Percentiles rank a stretch among this genome's conserved stretches.
These are phyloP conservation scores for Lophotriccus pileatus DNA, from an alignment of 2,797 vertebrate genomes.

Conservation along the genomic window DNA sequence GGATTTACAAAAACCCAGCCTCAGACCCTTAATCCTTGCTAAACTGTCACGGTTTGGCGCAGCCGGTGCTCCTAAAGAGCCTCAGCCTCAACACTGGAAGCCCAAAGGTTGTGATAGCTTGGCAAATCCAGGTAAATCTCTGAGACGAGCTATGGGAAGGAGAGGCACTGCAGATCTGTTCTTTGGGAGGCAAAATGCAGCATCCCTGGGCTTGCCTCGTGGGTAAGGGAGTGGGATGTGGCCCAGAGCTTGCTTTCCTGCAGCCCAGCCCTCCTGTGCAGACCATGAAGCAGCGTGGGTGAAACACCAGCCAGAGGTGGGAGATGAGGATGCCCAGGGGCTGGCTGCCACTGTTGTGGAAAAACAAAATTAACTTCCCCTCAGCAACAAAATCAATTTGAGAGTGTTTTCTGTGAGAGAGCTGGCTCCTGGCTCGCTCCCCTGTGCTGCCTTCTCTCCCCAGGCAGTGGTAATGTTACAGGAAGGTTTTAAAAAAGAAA, in stretches of 20 bases:
- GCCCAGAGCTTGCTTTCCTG: neutral
- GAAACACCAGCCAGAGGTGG: neutral
- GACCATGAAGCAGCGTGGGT: neutral
- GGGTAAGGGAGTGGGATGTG: neutral
- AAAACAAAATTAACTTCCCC: neutral
- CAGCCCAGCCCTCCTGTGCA: neutral
- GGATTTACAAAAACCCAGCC: neutral
- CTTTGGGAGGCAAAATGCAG: neutral
- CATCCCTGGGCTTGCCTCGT: accelerated
- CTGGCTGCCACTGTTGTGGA: neutral
- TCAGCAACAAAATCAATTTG: neutral
- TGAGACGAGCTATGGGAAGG: neutral
- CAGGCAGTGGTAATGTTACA: neutral
- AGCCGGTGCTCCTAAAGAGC: neutral
- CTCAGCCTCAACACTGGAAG: neutral
- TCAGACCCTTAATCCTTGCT: constrained; percentile 23
- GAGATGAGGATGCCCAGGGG: neutral
- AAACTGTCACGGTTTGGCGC: neutral
- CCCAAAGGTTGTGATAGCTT: neutral
- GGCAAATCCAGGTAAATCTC: neutral
- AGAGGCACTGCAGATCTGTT: neutral
- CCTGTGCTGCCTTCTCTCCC: neutral
- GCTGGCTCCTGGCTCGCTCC: neutral
- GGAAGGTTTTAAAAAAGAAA: neutral
- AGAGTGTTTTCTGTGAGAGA: neutral